Evolutionary conservation across 2,113 vertebrate genomes (phyloP), one percentile per base, ranked within the genome.

Genomic region (Chloroceryle aenea): DNA sequence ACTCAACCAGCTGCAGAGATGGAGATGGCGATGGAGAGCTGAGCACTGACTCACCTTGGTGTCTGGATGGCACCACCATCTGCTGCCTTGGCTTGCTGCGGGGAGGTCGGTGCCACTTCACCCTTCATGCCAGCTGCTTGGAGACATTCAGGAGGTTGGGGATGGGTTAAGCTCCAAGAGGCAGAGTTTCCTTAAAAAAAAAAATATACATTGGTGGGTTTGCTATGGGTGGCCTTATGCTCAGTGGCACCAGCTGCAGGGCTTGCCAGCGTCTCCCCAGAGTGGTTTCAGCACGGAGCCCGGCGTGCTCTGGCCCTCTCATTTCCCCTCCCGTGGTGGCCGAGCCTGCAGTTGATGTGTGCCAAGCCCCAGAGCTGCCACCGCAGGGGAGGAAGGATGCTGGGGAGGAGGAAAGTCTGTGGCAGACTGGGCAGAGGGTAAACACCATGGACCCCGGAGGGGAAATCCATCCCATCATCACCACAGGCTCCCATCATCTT

Each of bases 31-130:
- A 36, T 8, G 53, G 43, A 30, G 13, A 1, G 12, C 87, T 89
- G 92, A 92, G 76, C 64, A 50, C 89, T 5, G 16, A n/a, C 76
- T 74, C 84, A 84, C 73, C 61, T 92, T 13, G 1, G 9, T 10
- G 68, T 86, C 63, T 4, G 42, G 29, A 15, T 89, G 92, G n/a
- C 55, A 21, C 9, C 61, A 48, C 61, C 69, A 14, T 72, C 77
- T 52, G 78, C 58, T 47, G 50, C 15, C 36, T 77, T 4, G 0
- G 10, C 63, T 88, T 21, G 21, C 21, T 61, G 63, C 67, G 2
- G 1, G 32, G 29, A 29, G 21, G 4, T 2, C 68, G 29, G 36
- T 0, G 2, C 13, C 1, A 1, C 53, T 85, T 67, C 1, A 7
- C 11, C 67, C 45, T 85, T 63, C 4, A 4, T 53, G 53, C 76